Evolutionary conservation across 2,797 vertebrate species (phyloP).

Genomic region (Chaunax sp.): DNA sequence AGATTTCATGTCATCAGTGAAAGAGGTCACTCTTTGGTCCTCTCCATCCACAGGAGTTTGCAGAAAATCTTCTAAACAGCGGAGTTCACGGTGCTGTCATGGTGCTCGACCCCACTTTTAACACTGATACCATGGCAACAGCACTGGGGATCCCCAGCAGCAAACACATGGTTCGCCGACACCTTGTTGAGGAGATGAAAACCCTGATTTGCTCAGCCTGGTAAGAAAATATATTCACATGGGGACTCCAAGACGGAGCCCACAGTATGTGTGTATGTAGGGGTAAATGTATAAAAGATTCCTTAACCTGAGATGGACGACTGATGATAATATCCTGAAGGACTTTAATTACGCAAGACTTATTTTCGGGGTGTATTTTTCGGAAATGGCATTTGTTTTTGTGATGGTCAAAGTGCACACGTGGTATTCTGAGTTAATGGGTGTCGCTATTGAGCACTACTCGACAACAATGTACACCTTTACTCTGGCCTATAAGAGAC

Average conservation of each 20-base stretch:
- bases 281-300: too few species aligned
- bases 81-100: conserved; percentile 90
- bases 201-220: conserved; percentile 80
- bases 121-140: conserved; percentile 88
- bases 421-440: too few species aligned
- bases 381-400: too few species aligned
- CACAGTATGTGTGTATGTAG: not conserved
- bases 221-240: conserved; percentile 66
- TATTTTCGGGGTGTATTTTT: too few species aligned
- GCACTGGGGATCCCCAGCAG: conserved; percentile 86
- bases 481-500: too few species aligned
- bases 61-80: conserved; percentile 86
- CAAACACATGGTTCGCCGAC: conserved; percentile 90
- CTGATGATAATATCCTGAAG: not conserved
- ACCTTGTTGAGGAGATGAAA: conserved; percentile 89
- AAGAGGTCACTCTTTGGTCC: not conserved
- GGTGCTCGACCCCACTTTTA: conserved; percentile 89
- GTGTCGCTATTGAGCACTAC: too few species aligned
- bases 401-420: too few species aligned
- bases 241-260: not conserved
- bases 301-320: not conserved
- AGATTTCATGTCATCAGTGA: not conserved
- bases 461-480: too few species aligned
- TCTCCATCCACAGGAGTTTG: conserved; percentile 83
- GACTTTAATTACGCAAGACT: too few species aligned